Conservation (phyloP, 2,797 vertebrate genomes). For the Furcifer pardalis region DNA sequence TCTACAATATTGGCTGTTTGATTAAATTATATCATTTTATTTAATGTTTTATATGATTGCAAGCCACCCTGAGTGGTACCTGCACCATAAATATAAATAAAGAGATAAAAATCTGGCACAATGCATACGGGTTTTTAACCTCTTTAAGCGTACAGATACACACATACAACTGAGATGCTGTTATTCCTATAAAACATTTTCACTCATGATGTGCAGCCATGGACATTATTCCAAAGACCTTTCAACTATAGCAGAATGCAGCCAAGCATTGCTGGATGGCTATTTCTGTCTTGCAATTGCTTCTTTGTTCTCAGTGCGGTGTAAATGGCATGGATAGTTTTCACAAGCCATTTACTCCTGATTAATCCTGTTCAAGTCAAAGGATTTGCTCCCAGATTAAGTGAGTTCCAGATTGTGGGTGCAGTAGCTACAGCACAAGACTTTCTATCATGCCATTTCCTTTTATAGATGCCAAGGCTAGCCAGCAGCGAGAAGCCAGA, state of each 20-base stretch:
- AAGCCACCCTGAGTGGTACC: too few species aligned
- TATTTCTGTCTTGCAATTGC: constrained; percentile 23
- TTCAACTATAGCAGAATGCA: constrained; percentile 5
- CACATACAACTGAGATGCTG: background rate
- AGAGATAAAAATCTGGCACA: too few species aligned
- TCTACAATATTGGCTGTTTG: too few species aligned
- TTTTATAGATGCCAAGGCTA: background rate
- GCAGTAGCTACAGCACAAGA: background rate
- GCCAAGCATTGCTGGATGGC: background rate
- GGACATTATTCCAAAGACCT: constrained; percentile 6
- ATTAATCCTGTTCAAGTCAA: constrained; percentile 9
- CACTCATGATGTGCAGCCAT: background rate
- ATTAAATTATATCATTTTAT: too few species aligned
- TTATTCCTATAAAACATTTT: background rate
- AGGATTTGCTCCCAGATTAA: constrained; percentile 6
- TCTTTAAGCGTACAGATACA: background rate
- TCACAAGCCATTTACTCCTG: constrained; percentile 2
- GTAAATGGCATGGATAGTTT: constrained; percentile 11
- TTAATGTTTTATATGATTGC: too few species aligned
- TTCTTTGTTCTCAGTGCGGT: background rate
- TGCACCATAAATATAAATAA: too few species aligned
- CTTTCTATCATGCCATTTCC: background rate
- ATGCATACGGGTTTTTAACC: background rate
- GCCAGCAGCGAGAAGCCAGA: background rate
- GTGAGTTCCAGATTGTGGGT: background rate